phyloP scores from a whole-genome alignment of 2,113 vertebrate genomes.

The Erythrocebus patas region DNA sequence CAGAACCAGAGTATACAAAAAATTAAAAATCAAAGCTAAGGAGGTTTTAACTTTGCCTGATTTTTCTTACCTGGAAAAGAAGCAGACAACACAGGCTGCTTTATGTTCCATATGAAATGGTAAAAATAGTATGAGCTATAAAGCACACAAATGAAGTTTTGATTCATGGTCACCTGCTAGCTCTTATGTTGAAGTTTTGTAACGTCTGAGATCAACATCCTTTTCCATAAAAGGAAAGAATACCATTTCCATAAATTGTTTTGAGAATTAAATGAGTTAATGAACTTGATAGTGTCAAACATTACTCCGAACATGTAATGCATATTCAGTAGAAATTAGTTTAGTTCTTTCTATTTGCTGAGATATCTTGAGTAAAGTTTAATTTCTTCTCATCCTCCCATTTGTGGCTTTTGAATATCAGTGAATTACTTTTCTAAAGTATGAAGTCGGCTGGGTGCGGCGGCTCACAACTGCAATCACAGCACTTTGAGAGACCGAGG shows the following conservation, averaged over 20 bases:
- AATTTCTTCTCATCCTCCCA: not conserved
- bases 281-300: not conserved
- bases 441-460: not conserved
- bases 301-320: not conserved
- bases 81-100: not conserved
- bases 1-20: not conserved
- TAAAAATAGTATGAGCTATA: not conserved
- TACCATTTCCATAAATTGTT: not conserved
- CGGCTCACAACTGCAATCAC: no score
- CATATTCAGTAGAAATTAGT: not conserved
- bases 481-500: no score
- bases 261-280: not conserved
- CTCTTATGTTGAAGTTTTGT: not conserved
- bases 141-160: not conserved
- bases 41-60: not conserved
- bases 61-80: not conserved
- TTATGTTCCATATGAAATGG: not conserved
- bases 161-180: not conserved
- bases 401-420: not conserved
- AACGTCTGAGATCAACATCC: not conserved
- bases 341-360: not conserved
- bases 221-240: not conserved
- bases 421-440: not conserved
- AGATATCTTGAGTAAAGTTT: not conserved
- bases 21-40: constrained; percentile 16